These are phyloP conservation scores for Mustelus asterias DNA, from an alignment of 2,113 vertebrate species.

Conservation along the genomic window DNA sequence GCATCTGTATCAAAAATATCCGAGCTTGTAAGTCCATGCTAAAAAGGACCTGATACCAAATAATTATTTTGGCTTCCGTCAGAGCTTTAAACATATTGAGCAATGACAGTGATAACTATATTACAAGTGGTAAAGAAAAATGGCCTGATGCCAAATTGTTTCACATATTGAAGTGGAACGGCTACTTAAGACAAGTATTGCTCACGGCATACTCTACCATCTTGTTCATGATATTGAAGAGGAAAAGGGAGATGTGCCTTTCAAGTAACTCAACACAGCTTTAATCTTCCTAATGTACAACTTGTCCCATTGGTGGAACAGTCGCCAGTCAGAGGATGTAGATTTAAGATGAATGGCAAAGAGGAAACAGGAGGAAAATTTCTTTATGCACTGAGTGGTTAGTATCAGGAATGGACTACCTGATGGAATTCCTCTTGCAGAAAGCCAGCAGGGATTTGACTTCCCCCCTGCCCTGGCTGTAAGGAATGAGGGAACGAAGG, in stretches of 20 bases:
- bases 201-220: background rate
- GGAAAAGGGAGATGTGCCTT: background rate
- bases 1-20: background rate
- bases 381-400: no score
- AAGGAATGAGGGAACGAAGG: no score
- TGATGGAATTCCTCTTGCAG: no score
- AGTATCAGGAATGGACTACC: no score
- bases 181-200: background rate
- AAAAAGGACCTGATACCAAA: background rate
- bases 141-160: conserved; percentile 13
- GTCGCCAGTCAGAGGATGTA: no score
- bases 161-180: background rate
- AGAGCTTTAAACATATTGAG: background rate
- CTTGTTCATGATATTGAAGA: conserved; percentile 19
- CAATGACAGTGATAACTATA: background rate
- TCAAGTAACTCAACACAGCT: background rate
- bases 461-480: no score
- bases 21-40: background rate
- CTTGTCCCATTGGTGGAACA: no score
- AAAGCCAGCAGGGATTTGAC: no score
- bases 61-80: background rate
- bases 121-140: background rate
- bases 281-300: background rate
- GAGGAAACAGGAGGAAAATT: no score
- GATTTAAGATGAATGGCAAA: no score